Percentiles rank a stretch among this genome's conserved stretches.
These are phyloP conservation scores for Sebastes hopkinsi DNA, from an alignment of 2,797 vertebrate species.

Conservation along the genomic window DNA sequence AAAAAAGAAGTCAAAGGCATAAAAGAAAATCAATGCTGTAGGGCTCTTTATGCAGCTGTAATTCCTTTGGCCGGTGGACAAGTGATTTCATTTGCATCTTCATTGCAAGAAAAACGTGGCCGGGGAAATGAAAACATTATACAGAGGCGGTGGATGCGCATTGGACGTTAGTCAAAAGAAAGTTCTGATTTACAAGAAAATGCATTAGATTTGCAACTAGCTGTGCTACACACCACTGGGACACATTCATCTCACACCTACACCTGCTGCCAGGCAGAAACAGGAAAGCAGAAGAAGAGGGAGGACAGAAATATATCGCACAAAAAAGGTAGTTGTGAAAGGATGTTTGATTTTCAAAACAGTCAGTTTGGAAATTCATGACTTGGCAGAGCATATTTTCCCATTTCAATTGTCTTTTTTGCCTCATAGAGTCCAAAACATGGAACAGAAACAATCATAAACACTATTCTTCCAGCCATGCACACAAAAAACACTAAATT, in stretches of 20 bases:
- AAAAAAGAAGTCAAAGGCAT: slow-evolving; percentile 24
- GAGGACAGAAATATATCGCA: slow-evolving; percentile 2
- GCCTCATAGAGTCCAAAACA: neutral
- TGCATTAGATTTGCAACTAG: slow-evolving; percentile 65
- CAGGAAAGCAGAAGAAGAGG: slow-evolving; percentile 32
- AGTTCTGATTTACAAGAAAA: slow-evolving; percentile 65
- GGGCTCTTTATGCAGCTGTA: slow-evolving; percentile 43
- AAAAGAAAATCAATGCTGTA: slow-evolving; percentile 1
- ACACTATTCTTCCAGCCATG: neutral
- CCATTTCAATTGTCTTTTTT: slow-evolving; percentile 27
- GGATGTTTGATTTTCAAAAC: slow-evolving; percentile 30
- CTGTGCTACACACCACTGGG: slow-evolving; percentile 47
- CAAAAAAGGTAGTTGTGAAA: slow-evolving; percentile 20
- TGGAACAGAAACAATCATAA: neutral
- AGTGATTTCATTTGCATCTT: slow-evolving; percentile 68
- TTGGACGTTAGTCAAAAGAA: slow-evolving; percentile 55
- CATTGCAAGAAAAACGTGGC: slow-evolving; percentile 55
- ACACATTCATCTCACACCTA: slow-evolving; percentile 59
- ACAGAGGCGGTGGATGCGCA: slow-evolving; percentile 49
- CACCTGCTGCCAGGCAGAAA: slow-evolving; percentile 56
- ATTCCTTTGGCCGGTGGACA: slow-evolving; percentile 57
- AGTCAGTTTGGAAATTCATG: slow-evolving; percentile 29
- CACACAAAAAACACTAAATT: neutral
- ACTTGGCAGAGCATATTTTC: slow-evolving; percentile 29
- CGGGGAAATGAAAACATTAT: slow-evolving; percentile 62